phyloP scores from a whole-genome alignment of 2,113 vertebrate species.

The Rhadina sibilatrix region DNA sequence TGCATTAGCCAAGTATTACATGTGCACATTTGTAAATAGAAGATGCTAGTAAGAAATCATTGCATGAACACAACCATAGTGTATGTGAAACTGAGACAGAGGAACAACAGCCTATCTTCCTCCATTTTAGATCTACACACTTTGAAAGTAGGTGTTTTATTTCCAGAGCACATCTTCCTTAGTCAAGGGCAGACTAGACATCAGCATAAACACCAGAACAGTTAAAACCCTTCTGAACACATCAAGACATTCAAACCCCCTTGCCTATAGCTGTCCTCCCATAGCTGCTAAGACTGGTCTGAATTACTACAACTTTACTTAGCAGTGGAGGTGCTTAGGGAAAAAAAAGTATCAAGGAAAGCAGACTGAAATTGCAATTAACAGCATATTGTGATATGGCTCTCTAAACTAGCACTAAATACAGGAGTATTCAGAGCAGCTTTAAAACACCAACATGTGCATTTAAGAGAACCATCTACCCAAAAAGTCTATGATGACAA shows the following conservation, averaged over 20 bases:
- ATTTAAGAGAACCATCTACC: constrained; percentile 10
- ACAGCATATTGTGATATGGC: neutral
- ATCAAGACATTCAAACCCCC: neutral
- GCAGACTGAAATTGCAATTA: neutral
- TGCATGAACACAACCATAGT: neutral
- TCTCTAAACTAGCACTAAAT: neutral
- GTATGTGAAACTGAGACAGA: neutral
- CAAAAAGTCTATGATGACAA: constrained; percentile 19
- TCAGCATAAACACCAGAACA: neutral
- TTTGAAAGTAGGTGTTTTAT: neutral
- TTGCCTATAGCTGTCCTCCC: neutral
- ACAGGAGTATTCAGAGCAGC: neutral
- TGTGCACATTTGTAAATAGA: rapidly evolving
- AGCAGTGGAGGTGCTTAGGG: neutral
- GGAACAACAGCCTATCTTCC: neutral
- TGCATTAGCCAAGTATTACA: neutral
- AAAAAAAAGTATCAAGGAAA: neutral
- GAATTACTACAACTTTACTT: neutral
- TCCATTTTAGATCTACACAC: neutral
- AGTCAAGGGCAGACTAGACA: neutral
- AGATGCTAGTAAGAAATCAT: neutral
- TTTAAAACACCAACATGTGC: neutral
- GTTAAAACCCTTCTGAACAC: neutral
- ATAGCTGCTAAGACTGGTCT: neutral
- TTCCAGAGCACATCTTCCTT: neutral